Conservation (phyloP, 2,888 invertebrate genomes). For the Microplitis deprimator region DNA sequence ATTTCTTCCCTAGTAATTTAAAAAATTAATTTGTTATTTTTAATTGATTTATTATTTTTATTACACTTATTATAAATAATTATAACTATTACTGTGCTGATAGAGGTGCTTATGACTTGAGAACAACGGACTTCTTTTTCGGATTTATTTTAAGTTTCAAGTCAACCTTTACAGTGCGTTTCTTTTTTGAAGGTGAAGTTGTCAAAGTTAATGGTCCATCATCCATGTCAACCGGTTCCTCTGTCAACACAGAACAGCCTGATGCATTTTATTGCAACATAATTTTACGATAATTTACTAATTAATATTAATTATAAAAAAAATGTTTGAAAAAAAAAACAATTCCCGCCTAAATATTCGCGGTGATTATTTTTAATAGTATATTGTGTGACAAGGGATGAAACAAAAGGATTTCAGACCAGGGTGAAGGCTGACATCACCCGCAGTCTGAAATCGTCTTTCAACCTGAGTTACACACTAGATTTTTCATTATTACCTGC, state of each 20-base stretch:
- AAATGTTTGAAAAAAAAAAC: too few species aligned
- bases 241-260: slow-evolving; percentile 68
- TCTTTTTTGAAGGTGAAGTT: slow-evolving; percentile 65
- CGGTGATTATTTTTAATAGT: background rate
- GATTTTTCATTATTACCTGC: too few species aligned
- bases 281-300: background rate
- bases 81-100: slow-evolving; percentile 64
- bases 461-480: too few species aligned
- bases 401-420: too few species aligned
- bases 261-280: slow-evolving; percentile 16
- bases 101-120: slow-evolving; percentile 64
- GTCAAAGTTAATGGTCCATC: slow-evolving; percentile 53
- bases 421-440: too few species aligned
- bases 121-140: slow-evolving; percentile 64
- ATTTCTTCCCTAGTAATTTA: slow-evolving; percentile 78
- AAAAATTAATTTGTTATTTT: slow-evolving; percentile 40
- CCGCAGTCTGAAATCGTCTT: too few species aligned
- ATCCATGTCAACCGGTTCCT: slow-evolving; percentile 61
- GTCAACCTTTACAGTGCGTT: slow-evolving; percentile 69
- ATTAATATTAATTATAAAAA: too few species aligned
- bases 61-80: background rate
- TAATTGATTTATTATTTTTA: background rate
- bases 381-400: too few species aligned
- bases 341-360: too few species aligned
- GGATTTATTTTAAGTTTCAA: slow-evolving; percentile 69